Evolutionary conservation across 2,888 invertebrate species (phyloP), one percentile per base, ranked within the genome.

Genomic region (Apotomis turbidana): DNA sequence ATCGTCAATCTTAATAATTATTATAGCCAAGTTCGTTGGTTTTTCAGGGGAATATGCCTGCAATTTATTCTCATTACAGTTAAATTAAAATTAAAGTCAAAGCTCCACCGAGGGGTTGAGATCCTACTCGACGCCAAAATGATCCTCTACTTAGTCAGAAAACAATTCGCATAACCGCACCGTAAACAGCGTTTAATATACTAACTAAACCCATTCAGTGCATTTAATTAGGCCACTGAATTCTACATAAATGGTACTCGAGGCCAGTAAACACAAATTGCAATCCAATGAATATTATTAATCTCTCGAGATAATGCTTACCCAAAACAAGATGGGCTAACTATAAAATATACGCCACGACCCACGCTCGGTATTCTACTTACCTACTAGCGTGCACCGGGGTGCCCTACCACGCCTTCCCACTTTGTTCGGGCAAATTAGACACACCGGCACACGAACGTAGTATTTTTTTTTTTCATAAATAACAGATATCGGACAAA

Each of bases 171-270:
- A 49, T 49, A 49, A 49, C 46, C 8, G 49, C 10, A 9, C 49
- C 51, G 52, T 15, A 44, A 44, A 60, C 44, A 52, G 41, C 52
- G 9, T 68, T 27, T 44, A 68, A 44, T 54, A 60, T 3, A 46
- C 27, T 61, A 54, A 54, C 63, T 41, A 63, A 68, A 36, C n/a
- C 54, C 46, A 68, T 68, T 55, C 61, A 69, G 36, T 51, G 13
- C 27, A 61, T 55, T 27, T 54, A 52, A 55, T 61, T 60, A 55
- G 44, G 36, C 27, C 41, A 61, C 51, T 52, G 59, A 60, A 54
- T 54, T n/a, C 54, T 49, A 27, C 27, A 27, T 27, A 46, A 61
- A 55, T 69, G 12, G 68, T 10, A 55, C 9, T 12, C n/a, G 46
- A 5, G 13, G 46, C 4, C 61, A 44, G 13, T 55, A 36, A 55